Conservation (phyloP, 2,113 vertebrate species). For the Columbina picui region DNA sequence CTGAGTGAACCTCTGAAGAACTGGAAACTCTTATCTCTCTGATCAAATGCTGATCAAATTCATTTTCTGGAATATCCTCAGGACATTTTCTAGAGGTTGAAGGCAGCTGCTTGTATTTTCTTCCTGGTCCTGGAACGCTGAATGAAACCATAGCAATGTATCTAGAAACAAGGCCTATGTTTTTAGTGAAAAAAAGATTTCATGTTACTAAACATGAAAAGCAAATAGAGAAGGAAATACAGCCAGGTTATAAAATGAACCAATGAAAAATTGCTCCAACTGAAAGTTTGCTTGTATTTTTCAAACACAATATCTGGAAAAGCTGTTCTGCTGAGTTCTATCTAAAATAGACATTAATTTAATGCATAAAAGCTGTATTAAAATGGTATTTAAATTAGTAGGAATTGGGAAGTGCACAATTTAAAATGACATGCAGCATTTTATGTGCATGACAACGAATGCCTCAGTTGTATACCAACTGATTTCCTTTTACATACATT, state of each 20-base stretch:
- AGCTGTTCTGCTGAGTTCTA: not conserved
- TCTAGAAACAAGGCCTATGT: not conserved
- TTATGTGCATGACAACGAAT: not conserved
- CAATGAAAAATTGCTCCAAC: not conserved
- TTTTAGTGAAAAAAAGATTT: not conserved
- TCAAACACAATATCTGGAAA: not conserved
- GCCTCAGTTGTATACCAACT: not conserved
- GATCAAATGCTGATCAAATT: not conserved
- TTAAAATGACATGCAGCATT: not conserved
- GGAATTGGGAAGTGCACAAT: not conserved
- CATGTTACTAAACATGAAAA: not conserved
- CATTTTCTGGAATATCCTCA: not conserved
- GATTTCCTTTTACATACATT: not conserved
- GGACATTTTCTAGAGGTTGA: not conserved
- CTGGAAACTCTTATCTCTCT: not conserved
- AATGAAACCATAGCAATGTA: not conserved
- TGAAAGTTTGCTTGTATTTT: not conserved
- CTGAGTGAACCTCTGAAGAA: not conserved
- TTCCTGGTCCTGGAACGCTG: not conserved
- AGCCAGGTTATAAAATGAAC: not conserved
- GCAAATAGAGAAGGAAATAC: not conserved
- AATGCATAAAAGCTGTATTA: constrained; percentile 3
- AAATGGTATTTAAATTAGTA: constrained; percentile 3
- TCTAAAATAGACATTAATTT: not conserved
- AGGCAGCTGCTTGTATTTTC: not conserved